Percentiles rank a stretch among this genome's conserved stretches.
Evolutionary conservation across 53 echinoderm and acorn worm genomes (phyloP).

Genomic region (Hippasteria phrygiana): DNA sequence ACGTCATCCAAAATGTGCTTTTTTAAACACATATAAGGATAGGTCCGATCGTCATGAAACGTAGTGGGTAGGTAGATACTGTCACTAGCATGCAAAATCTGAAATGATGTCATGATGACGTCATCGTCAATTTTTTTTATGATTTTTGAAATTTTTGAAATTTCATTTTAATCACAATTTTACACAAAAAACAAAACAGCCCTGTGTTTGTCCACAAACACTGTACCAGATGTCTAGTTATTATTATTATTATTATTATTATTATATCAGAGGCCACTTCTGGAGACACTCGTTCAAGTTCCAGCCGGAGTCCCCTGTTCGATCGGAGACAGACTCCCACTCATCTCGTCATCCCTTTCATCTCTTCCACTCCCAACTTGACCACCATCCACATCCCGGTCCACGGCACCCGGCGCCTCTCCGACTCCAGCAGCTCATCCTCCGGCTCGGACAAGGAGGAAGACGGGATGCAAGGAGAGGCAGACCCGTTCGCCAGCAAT

Average conservation of each 20-base stretch:
- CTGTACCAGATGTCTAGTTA: no score
- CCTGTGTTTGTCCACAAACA: no score
- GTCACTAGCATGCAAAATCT: no score
- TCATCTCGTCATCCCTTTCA: slow-evolving; percentile 20
- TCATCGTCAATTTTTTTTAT: no score
- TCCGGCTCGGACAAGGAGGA: slow-evolving; percentile 1
- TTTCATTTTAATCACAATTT: no score
- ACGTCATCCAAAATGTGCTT: no score
- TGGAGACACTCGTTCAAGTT: background rate
- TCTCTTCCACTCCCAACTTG: slow-evolving; percentile 29
- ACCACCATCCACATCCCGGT: slow-evolving; percentile 56
- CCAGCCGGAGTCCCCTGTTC: slow-evolving; percentile 23
- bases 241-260: background rate
- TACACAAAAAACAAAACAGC: no score
- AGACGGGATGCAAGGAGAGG: background rate
- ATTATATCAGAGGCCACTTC: background rate
- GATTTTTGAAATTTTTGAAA: no score
- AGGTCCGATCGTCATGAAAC: no score
- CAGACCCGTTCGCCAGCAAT: background rate
- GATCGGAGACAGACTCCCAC: background rate
- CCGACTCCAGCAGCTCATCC: slow-evolving; percentile 17
- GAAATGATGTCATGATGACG: no score
- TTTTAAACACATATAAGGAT: no score
- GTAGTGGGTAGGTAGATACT: no score
- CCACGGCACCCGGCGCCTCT: slow-evolving; percentile 4